Evolutionary conservation across 2,888 invertebrate genomes (phyloP), one percentile per base, ranked within the genome.

Genomic region (Trichopria drosophilae): DNA sequence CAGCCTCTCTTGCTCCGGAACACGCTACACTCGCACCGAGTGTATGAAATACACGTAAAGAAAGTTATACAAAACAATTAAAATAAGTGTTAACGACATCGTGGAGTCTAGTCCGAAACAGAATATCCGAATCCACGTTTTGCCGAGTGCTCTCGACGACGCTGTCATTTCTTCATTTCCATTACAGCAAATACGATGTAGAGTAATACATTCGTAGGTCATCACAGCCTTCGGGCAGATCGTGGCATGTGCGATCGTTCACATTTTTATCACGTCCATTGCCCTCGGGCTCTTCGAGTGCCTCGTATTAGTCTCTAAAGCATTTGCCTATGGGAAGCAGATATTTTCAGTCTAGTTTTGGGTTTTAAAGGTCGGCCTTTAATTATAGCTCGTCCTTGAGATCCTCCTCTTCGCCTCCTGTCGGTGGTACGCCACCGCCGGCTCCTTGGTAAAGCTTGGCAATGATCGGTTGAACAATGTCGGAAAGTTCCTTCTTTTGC

Each of bases 401-500:
- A 68, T 90, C 86, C 44, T 84, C 86, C 36, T 85, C 85, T 1
- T 85, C 87, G 1, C 85, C 86, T 1, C 83, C 84, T 32, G 82
- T 84, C 15, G 82, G 80, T 15, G 90, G 89, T 13, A 90, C 88
- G 10, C 83, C 83, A 18, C 88, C 89, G 15, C 90, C 92, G 56
- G 87, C 82, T 19, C 88, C 88, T 71, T 93, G 91, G 78, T 99
- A 98, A 61, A 99, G 79, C 79, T 99, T 98, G 45, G 93, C 88
- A 71, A 98, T 92, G 73, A 99, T 98, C 6, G 99, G 99, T 74
- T 97, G 95, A 1, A 96, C 95, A 26, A 96, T 84, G 63, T 92
- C 91, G 74, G 97, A 95, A 41, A 99, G 80, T 61, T 93, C 88
- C 76, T 97, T 96, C 86, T 91, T 97, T 75, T 96, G 93, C 70